These are phyloP conservation scores for Ptychodera flava DNA, from an alignment of 35 echinoderm and acorn worm species.

Conservation along the genomic window DNA sequence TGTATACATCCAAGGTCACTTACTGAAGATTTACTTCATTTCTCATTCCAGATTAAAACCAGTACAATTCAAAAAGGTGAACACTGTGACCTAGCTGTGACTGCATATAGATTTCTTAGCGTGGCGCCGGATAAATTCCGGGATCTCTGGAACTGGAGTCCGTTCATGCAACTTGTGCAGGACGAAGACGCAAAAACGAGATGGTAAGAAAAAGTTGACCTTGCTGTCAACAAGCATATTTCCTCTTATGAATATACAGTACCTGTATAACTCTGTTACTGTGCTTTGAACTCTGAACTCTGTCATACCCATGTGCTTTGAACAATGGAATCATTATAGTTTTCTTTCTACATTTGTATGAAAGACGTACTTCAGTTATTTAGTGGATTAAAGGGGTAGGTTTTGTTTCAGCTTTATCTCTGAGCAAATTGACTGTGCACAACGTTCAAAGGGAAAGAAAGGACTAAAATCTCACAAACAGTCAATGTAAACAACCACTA, in stretches of 20 bases:
- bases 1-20: neutral
- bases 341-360: no score
- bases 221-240: neutral
- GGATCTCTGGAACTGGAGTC: slow-evolving; percentile 69
- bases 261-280: slow-evolving; percentile 6
- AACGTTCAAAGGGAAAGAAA: no score
- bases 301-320: neutral
- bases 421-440: no score
- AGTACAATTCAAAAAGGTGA: neutral
- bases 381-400: no score
- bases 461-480: no score
- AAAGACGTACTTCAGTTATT: no score
- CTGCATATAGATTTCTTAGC: slow-evolving; percentile 19
- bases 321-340: no score
- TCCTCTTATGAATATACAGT: slow-evolving; percentile 24
- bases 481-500: no score
- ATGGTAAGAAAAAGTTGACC: slow-evolving; percentile 33
- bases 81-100: slow-evolving; percentile 8
- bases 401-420: no score
- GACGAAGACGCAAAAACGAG: slow-evolving; percentile 20
- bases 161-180: slow-evolving; percentile 33
- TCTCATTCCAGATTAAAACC: neutral
- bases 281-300: slow-evolving; percentile 26
- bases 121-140: slow-evolving; percentile 13
- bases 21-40: neutral